Base-by-base conservation (phyloP, 2,113 vertebrate genomes). In the Mesocricetus auratus region DNA sequence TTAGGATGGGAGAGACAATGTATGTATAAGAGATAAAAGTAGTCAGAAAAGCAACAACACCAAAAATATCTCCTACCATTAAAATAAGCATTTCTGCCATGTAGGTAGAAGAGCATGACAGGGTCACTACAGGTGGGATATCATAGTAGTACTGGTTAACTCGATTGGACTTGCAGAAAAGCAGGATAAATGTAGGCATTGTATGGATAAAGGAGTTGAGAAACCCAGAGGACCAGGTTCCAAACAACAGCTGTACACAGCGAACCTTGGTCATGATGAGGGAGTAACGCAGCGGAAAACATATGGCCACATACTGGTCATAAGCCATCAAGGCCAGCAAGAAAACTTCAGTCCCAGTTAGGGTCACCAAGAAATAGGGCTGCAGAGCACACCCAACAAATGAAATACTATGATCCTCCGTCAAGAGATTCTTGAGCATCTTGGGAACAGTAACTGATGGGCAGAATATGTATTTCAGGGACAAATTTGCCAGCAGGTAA, bases 281-380 rank as follows among this genome's bases (percentile, higher is more conserved):
- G 1, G 8, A 36, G 15, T 97, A 98, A 21, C 1, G 69, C 16
- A 98, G 75, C 1, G 94, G 95, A 11, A 91, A 89, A 29, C 92
- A 97, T 73, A 96, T 95, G 6, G 95, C 96, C 90, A 96, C 60
- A 7, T 91, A 97, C 36, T 50, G 24, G 47, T 97, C 97, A 60
- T 94, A 98, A 58, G 96, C 97, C 97, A 98, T 97, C 82, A 36
- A 88, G 19, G 88, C 16, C 5, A 97, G 62, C 39, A 91, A 62
- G 50, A 96, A 86, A 9, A 93, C 89, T 24, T 96, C 94, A 9
- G 71, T 90, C 1, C 83, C 93, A 36, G 2, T 53, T 2, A 96
- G 0, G 29, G 89, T 89, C 58, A 93, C 79, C 4, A 95, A 73
- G 26, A 97, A 95, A 66, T 82, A 96, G 33, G 68, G 83, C 62